Conservation (phyloP, 2,113 vertebrate genomes). For the Hymenochirus boettgeri region DNA sequence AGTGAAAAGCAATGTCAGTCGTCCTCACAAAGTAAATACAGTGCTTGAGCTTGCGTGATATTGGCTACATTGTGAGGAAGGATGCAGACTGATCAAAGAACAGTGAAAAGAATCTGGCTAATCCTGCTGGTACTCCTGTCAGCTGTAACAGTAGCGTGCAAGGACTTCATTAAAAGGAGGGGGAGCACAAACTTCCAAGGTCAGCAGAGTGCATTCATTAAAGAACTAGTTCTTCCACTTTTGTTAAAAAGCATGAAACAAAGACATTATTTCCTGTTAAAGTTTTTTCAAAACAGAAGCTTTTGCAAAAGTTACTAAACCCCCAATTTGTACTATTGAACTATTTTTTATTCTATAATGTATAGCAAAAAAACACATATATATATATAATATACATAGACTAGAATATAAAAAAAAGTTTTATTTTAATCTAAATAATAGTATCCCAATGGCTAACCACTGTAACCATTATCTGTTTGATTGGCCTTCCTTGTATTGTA, state of each 20-base stretch:
- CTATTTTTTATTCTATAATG: too few species aligned
- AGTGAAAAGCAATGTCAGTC: constrained; percentile 21
- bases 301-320: too few species aligned
- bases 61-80: constrained; percentile 36
- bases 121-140: constrained; percentile 61
- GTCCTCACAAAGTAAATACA: background rate
- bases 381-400: too few species aligned
- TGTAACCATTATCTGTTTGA: too few species aligned
- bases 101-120: constrained; percentile 47
- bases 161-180: constrained; percentile 52
- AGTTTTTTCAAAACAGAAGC: background rate
- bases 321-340: too few species aligned
- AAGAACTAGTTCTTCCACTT: constrained; percentile 29
- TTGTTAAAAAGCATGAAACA: background rate
- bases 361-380: too few species aligned
- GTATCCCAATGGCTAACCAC: too few species aligned
- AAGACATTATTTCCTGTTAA: constrained; percentile 4
- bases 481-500: too few species aligned
- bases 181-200: constrained; percentile 49
- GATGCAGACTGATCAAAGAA: constrained; percentile 60
- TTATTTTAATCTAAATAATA: too few species aligned
- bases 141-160: constrained; percentile 47
- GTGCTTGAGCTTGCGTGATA: background rate
- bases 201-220: constrained; percentile 47
- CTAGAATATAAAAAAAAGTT: too few species aligned